Evolutionary conservation across 1,140 invertebrate species (phyloP).

Genomic region (Zaprionus capensis): DNA sequence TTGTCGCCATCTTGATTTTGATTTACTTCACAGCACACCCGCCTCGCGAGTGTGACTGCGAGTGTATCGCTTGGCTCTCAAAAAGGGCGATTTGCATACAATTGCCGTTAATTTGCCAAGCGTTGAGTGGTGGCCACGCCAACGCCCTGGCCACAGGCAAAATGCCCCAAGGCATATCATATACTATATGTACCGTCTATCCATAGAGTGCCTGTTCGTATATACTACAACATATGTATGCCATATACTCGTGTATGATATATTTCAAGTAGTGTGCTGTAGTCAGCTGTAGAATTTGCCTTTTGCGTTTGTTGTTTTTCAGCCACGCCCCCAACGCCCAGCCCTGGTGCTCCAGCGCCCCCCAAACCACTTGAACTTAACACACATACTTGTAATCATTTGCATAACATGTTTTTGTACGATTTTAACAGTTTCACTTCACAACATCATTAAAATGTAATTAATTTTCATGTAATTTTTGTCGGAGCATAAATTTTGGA

Average conservation of each 20-base stretch:
- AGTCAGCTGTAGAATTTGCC: constrained; percentile 45
- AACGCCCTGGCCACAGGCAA: constrained; percentile 6
- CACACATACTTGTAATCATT: constrained; percentile 43
- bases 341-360: neutral
- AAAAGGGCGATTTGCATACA: constrained; percentile 66
- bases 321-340: constrained; percentile 11
- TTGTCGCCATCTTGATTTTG: constrained; percentile 30
- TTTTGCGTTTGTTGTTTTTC: constrained; percentile 44
- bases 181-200: constrained; percentile 13
- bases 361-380: constrained; percentile 1
- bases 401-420: constrained; percentile 51
- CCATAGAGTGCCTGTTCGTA: constrained; percentile 29
- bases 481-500: constrained; percentile 84
- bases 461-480: constrained; percentile 83
- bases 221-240: constrained; percentile 17
- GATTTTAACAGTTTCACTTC: constrained; percentile 51
- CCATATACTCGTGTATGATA: constrained; percentile 11
- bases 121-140: constrained; percentile 20
- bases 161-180: constrained; percentile 6
- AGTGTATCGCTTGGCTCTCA: constrained; percentile 43
- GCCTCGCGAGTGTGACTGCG: constrained; percentile 8
- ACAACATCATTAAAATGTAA: constrained; percentile 77
- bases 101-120: constrained; percentile 70
- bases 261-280: constrained; percentile 49
- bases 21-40: constrained; percentile 60